Evolutionary conservation across 2,797 vertebrate species (phyloP), one percentile per base, ranked within the genome.

Genomic region (Enteromius anoplus): DNA sequence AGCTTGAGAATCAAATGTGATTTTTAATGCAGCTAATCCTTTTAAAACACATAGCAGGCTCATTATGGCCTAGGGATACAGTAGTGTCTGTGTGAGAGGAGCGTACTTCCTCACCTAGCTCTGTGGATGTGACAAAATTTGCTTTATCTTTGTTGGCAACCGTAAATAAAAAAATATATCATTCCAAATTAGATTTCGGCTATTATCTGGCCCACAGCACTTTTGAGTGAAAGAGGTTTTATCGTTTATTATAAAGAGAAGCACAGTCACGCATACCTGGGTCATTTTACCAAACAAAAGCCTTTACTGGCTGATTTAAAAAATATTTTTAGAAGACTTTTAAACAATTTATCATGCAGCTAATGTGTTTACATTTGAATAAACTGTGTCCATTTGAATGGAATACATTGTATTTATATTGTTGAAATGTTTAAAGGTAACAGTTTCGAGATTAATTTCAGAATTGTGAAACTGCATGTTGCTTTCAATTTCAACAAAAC

Each of bases 1-100:
- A 81, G 83, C 84, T 89, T 49, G 85, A 90, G 84, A 92, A 86
- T 87, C 81, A 89, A 90, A 91, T 90, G 78, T 89, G 80, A 91
- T 89, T 90, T 88, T 85, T 82, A 88, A 86, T 88, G 85, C 82
- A 80, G 51, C 84, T 88, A 89, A 89, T 88, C 87, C 85, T 89
- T 86, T 89, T 86, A 86, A 88, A 78, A 82, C 82, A 89, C 75
- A 88, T 83, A 86, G 87, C 66, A 84, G 82, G 81, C 79, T 91
- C 87, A 90, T 90, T 89, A 90, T 77, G 81, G 87, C 90, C 89
- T 37, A 66, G 40, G 84, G 90, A 88, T 72, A 83, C 78, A 58
- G 75, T 32, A 75, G 58, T 55, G 49, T 87, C 14, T 85, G 80
- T 87, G 86, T 75, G 82, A 72, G 64, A 69, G 55, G n/a, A 66